These are phyloP conservation scores for Amazonetta brasiliensis DNA, from an alignment of 2,797 vertebrate species.

Conservation along the genomic window DNA sequence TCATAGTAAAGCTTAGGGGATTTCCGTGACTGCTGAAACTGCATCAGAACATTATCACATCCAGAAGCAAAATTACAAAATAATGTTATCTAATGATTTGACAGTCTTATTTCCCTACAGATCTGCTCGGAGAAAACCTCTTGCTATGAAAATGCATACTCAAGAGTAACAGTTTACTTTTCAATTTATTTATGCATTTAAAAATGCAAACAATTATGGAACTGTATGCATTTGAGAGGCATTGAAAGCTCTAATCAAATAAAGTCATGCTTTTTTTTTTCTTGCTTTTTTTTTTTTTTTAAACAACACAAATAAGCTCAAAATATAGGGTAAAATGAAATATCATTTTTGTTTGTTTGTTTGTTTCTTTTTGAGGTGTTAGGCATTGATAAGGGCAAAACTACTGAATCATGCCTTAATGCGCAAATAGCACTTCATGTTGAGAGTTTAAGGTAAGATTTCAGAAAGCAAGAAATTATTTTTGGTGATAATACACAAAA, in stretches of 20 bases:
- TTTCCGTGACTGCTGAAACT: neutral
- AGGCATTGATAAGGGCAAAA: neutral
- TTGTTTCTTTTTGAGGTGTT: neutral
- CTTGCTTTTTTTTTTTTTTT: neutral
- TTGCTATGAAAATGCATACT: neutral
- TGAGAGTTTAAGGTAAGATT: neutral
- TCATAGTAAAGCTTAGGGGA: neutral
- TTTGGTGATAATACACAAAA: neutral
- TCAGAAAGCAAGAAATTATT: neutral
- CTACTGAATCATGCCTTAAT: neutral
- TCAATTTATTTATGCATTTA: neutral
- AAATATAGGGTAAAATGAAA: neutral
- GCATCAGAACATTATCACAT: too few species aligned
- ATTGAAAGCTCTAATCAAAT: neutral
- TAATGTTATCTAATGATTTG: neutral
- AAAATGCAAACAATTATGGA: neutral
- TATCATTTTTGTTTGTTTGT: accelerated
- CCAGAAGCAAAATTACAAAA: too few species aligned
- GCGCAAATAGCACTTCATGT: neutral
- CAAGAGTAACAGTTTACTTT: neutral
- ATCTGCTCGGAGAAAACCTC: neutral
- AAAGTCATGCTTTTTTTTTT: neutral
- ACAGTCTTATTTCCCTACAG: neutral
- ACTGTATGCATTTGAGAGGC: neutral
- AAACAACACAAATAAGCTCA: neutral